Evolutionary conservation across 2,797 vertebrate species (phyloP), one percentile per base, ranked within the genome.

Genomic region (Lithobates sylvaticus): DNA sequence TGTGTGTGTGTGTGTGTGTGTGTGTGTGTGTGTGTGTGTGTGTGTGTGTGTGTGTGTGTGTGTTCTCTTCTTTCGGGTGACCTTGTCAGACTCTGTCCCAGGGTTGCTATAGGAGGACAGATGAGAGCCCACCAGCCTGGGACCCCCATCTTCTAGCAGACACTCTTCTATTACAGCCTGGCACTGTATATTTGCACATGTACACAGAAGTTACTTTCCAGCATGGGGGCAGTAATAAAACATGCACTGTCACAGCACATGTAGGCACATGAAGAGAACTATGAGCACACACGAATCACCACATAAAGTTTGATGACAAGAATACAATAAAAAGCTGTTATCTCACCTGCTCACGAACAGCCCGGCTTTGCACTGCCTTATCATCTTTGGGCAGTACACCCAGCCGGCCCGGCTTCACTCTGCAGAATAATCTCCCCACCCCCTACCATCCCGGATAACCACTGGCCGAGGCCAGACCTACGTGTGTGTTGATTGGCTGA

Each of bases 341-440:
- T 29, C 65, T 67, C 26, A 86, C 85, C 85, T 68, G 75, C 75
- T 27, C 58, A 82, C 80, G 21, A 76, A 69, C 32, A 83, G 75
- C 68, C 85, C 80, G 16, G 80, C 85, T 74, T 69, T 21, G 29
- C 75, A n/a, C 54, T 83, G 85, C 32, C 80, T 16, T 13, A 82
- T 54, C 85, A 86, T 86, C 72, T 47, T 42, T 64, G 21, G 12
- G n/a, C 72, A 3, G n/a, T 70, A 34, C 65, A 32, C 74, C 23
- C 65, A 27, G 65, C 47, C 39, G 36, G 26, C 74, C 74, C 67
- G 68, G 75, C 85, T 73, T 72, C 82, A 34, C 54, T 67, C 61
- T 34, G 10, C 18, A 67, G 1, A 70, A 42, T 54, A 64, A 84
- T 29, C 73, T 84, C 64, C 3, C 26, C 3, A 12, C 82, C n/a